Evolutionary conservation across 2,113 vertebrate genomes (phyloP), one percentile per base, ranked within the genome.

Genomic region (Myotis brandtii): DNA sequence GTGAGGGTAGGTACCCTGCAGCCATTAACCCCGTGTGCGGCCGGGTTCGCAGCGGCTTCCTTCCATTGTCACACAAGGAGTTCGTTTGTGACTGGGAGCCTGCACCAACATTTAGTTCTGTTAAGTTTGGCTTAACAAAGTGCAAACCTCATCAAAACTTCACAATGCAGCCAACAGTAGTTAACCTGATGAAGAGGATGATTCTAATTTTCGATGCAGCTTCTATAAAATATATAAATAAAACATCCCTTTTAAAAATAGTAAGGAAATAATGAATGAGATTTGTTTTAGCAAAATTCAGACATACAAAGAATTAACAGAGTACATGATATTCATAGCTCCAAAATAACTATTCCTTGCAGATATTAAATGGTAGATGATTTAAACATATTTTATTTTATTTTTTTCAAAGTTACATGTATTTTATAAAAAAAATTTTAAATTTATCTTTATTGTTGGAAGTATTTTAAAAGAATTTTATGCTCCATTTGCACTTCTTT

Each of bases 31-130:
- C 43, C 27, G 18, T 46, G 40, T 93, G 82, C 48, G 85, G n/a
- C 30, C 48, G 77, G 59, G n/a, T 93, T 86, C 64, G 12, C 67
- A 83, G 67, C 27, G 43, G 23, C 77, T 90, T 50, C 83, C 56
- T 46, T 84, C 30, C 48, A 43, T 84, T 92, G 64, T 93, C 80
- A 82, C 9, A 85, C 89, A 25, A 82, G 16, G 32, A 88, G 34
- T 88, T 81, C 82, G 56, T 69, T 90, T 93, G 86, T 92, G 69
- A 94, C 84, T 56, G 80, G 72, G 27, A 64, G 23, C 82, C 30
- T 85, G 6, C 56, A 50, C 43, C 77, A 97, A 88, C 66, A 30
- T 90, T 93, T 92, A 64, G 27, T 91, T 95, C 89, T 94, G 50
- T 75, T 89, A 96, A 88, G 54, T 93, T 96, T 83, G 69, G 27